A percentile compares a stretch with the other conserved stretches of the same genome.
phyloP scores from a whole-genome alignment of 1,140 invertebrate genomes.

The Atta texana region DNA sequence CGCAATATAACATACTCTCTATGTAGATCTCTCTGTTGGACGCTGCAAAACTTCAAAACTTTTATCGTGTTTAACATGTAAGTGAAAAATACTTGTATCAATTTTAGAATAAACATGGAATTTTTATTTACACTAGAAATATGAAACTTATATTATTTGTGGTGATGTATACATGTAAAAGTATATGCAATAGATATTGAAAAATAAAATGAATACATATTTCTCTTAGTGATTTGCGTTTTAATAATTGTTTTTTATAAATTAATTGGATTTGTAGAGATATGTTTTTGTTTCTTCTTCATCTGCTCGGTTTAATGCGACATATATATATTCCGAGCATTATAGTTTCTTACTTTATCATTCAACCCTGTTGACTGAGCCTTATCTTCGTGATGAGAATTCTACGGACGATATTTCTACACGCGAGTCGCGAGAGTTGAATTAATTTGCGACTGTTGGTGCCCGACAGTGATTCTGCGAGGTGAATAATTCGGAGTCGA shows the following conservation, averaged over 20 bases:
- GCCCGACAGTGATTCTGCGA: constrained; percentile 55
- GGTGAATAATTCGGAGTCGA: constrained; percentile 62
- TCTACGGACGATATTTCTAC: constrained; percentile 51
- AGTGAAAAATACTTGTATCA: neutral
- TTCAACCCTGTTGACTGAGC: constrained; percentile 47
- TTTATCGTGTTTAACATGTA: neutral
- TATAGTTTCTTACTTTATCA: constrained; percentile 43
- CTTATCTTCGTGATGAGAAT: constrained; percentile 26
- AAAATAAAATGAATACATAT: neutral
- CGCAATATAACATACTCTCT: neutral
- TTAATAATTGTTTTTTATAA: neutral
- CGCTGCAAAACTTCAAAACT: neutral
- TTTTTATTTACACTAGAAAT: neutral
- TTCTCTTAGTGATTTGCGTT: neutral
- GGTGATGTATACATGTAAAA: neutral
- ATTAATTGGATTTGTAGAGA: neutral
- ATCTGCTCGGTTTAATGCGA: neutral
- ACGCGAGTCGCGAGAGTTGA: constrained; percentile 46
- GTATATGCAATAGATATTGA: too few relatives aligned
- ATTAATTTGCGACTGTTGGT: constrained; percentile 54
- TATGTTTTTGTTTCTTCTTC: neutral
- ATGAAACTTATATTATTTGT: neutral
- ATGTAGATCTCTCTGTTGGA: neutral
- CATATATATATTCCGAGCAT: constrained; percentile 51
- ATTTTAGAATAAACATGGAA: neutral